Evolutionary conservation across 2,797 vertebrate species (phyloP).

Genomic region (Lacerta bilineata): DNA sequence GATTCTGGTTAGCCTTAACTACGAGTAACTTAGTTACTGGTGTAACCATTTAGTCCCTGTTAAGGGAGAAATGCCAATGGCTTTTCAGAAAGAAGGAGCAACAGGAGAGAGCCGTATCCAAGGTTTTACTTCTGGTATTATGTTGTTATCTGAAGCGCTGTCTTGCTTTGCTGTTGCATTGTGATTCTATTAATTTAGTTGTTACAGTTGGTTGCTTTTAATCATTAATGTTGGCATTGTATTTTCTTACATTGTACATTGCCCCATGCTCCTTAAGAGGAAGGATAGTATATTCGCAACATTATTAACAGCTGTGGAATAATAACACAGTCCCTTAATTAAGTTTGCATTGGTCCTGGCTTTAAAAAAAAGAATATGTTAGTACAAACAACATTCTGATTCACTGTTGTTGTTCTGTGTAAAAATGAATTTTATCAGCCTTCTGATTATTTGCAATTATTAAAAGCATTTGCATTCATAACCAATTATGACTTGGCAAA

Average conservation of each 20-base stretch:
- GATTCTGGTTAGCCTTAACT: not conserved
- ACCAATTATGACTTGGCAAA: no score
- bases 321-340: not conserved
- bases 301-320: no score
- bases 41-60: not conserved
- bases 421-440: not conserved
- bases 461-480: not conserved
- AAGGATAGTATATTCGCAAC: no score
- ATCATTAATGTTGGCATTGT: no score
- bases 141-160: no score
- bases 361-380: not conserved
- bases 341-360: not conserved
- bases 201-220: no score
- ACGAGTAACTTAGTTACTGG: not conserved
- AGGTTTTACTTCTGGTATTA: no score
- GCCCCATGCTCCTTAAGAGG: no score
- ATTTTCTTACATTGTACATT: no score
- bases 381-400: not conserved
- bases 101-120: no score
- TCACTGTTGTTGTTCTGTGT: not conserved
- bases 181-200: no score
- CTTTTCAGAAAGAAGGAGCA: not conserved
- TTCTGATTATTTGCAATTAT: not conserved
- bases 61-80: not conserved
- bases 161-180: no score